Evolutionary conservation across 1,140 invertebrate species (phyloP).

Genomic region (Adelges cooleyi): DNA sequence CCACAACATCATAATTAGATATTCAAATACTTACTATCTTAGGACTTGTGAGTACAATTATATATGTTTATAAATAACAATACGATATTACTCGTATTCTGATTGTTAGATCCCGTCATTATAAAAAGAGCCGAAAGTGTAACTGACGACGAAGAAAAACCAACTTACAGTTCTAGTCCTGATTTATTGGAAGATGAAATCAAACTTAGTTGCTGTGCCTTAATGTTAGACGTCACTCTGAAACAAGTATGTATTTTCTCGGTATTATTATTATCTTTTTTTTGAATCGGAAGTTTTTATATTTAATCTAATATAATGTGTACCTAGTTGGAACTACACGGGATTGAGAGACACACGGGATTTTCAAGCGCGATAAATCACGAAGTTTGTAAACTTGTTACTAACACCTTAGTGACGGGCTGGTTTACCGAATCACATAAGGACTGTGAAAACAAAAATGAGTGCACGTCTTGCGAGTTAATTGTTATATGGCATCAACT

Average conservation of each 20-base stretch:
- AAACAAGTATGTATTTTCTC: conserved; percentile 91
- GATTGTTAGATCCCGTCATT: conserved; percentile 45
- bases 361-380: conserved; percentile 63
- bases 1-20: too few relatives aligned
- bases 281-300: too few relatives aligned
- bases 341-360: conserved; percentile 70
- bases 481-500: conserved; percentile 88
- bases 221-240: conserved; percentile 89
- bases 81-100: too few relatives aligned
- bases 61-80: too few relatives aligned
- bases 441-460: conserved; percentile 39
- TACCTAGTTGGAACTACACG: conserved; percentile 89
- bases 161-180: conserved; percentile 36
- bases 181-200: conserved; percentile 46
- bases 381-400: conserved; percentile 64
- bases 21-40: not conserved
- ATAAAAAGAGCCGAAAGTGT: conserved; percentile 42
- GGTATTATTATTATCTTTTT: too few relatives aligned
- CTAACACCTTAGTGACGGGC: conserved; percentile 64
- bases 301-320: too few relatives aligned
- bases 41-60: not conserved
- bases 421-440: conserved; percentile 47
- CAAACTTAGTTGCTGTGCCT: conserved; percentile 82
- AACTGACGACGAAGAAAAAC: conserved; percentile 53
- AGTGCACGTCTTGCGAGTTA: conserved; percentile 85